Conservation (phyloP, 2,888 invertebrate genomes). For the Eudemis profundana region DNA sequence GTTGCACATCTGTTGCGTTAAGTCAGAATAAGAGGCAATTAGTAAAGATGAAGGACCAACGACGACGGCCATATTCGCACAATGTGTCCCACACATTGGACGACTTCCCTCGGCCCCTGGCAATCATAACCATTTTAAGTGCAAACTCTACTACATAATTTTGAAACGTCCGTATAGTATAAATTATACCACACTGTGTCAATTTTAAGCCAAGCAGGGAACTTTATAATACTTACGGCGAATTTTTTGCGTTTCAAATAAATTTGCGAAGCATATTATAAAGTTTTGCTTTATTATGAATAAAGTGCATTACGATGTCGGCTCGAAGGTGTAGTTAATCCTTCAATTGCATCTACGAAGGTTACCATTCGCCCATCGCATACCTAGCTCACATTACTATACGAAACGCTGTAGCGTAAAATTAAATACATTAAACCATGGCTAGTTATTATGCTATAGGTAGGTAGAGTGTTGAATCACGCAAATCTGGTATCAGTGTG, state of each 20-base stretch:
- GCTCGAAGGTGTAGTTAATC: conserved; percentile 36
- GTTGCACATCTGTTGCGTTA: conserved; percentile 81
- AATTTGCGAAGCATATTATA: neutral
- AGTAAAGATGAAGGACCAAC: conserved; percentile 68
- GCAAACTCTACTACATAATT: conserved; percentile 26
- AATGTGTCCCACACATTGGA: conserved; percentile 79
- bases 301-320: conserved; percentile 28
- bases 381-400: conserved; percentile 27
- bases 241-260: neutral
- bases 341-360: conserved; percentile 39
- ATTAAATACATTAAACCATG: conserved; percentile 10
- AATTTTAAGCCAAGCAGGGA: neutral
- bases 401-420: conserved; percentile 22
- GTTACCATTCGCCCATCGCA: conserved; percentile 34
- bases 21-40: conserved; percentile 82
- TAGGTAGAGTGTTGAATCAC: neutral
- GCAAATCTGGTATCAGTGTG: neutral
- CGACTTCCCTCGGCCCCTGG: conserved; percentile 64
- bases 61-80: conserved; percentile 71
- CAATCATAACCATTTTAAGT: conserved; percentile 48
- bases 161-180: neutral
- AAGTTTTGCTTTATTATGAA: conserved; percentile 23
- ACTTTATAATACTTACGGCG: conserved; percentile 6
- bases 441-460: too few species aligned
- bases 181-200: conserved; percentile 13